phyloP scores from a whole-genome alignment of 2,113 vertebrate genomes.

The Erythrolamprus reginae region DNA sequence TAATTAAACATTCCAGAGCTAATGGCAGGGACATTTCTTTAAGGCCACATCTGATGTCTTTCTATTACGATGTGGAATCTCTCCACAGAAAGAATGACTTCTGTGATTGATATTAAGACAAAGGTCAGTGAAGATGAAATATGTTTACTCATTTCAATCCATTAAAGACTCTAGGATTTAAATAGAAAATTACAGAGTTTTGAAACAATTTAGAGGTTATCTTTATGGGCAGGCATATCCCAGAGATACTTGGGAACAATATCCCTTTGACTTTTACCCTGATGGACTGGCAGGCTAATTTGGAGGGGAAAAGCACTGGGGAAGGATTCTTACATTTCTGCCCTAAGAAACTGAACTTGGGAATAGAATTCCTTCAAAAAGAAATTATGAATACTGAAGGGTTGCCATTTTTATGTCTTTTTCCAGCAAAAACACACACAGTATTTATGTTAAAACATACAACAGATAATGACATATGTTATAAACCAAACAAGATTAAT shows the following conservation, averaged over 20 bases:
- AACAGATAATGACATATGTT: background rate
- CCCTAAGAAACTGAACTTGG: background rate
- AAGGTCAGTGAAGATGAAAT: constrained; percentile 8
- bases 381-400: background rate
- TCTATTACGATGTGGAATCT: background rate
- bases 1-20: constrained; percentile 41
- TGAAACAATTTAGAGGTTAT: background rate
- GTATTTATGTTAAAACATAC: background rate
- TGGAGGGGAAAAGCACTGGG: background rate
- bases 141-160: background rate
- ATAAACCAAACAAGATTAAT: background rate
- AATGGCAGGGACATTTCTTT: constrained; percentile 31
- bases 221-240: background rate
- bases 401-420: background rate
- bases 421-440: background rate
- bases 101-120: constrained; percentile 4
- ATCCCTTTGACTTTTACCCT: background rate
- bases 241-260: background rate
- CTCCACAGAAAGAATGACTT: background rate
- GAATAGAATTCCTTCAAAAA: background rate
- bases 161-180: constrained; percentile 7
- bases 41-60: constrained; percentile 14
- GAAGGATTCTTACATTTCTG: background rate
- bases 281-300: background rate
- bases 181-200: constrained; percentile 19